Evolutionary conservation across 2,888 invertebrate genomes (phyloP).

Genomic region (Phengaris alcon): DNA sequence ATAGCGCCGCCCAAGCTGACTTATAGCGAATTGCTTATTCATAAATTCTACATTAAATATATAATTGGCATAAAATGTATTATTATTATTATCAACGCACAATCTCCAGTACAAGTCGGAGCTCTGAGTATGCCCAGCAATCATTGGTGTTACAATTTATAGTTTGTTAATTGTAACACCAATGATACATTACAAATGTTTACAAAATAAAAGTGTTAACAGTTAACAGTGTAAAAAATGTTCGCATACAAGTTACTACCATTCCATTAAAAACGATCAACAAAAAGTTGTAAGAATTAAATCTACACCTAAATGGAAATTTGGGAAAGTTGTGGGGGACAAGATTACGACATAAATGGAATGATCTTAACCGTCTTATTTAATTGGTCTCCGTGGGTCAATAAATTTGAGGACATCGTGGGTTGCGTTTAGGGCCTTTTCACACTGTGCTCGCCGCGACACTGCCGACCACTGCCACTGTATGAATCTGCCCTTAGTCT

Average conservation of each 20-base stretch:
- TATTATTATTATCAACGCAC: too few relatives aligned
- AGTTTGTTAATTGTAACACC: too few relatives aligned
- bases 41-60: constrained; percentile 44
- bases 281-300: constrained; percentile 21
- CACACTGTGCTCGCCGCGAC: constrained; percentile 33
- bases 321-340: constrained; percentile 23
- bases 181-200: too few relatives aligned
- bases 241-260: not conserved
- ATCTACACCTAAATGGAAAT: constrained; percentile 9
- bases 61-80: not conserved
- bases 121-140: too few relatives aligned
- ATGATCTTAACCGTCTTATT: constrained; percentile 21
- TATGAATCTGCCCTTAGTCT: not conserved
- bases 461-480: constrained; percentile 29
- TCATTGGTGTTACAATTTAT: too few relatives aligned
- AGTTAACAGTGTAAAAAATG: not conserved
- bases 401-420: constrained; percentile 32
- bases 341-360: constrained; percentile 25
- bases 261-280: constrained; percentile 5
- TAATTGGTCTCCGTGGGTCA: constrained; percentile 30
- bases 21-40: constrained; percentile 68
- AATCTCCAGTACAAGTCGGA: too few relatives aligned
- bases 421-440: constrained; percentile 29
- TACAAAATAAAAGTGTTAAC: too few relatives aligned
- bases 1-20: constrained; percentile 48